These are phyloP conservation scores for Diorhabda sublineata DNA, from an alignment of 1,140 invertebrate species.

Conservation along the genomic window DNA sequence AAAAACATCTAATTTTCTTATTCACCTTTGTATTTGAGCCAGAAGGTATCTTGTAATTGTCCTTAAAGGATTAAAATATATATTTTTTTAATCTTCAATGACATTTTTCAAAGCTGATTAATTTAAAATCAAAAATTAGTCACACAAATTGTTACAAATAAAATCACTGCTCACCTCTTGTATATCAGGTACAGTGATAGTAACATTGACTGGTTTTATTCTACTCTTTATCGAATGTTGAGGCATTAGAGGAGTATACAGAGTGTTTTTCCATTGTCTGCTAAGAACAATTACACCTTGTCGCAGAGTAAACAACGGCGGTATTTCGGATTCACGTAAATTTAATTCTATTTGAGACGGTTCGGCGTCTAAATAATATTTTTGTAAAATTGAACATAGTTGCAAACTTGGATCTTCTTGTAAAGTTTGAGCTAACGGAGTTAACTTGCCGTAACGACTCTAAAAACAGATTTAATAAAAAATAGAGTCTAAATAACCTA, in stretches of 20 bases:
- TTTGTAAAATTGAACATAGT: slow-evolving; percentile 81
- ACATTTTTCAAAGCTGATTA: too few species aligned
- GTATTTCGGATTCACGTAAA: slow-evolving; percentile 76
- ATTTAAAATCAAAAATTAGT: too few species aligned
- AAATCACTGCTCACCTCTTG: slow-evolving; percentile 60
- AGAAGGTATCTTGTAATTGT: too few species aligned
- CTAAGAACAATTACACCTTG: slow-evolving; percentile 90
- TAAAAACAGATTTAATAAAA: slow-evolving; percentile 44
- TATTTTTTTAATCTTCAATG: too few species aligned
- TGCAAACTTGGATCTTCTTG: slow-evolving; percentile 96
- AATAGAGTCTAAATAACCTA: slow-evolving; percentile 6
- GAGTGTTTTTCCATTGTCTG: slow-evolving; percentile 93
- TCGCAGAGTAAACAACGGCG: slow-evolving; percentile 82
- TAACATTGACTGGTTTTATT: slow-evolving; percentile 80
- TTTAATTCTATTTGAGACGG: slow-evolving; percentile 75
- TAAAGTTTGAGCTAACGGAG: slow-evolving; percentile 82
- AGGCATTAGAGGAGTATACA: slow-evolving; percentile 87
- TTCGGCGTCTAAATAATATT: slow-evolving; percentile 75
- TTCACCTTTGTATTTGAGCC: too few species aligned
- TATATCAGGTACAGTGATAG: slow-evolving; percentile 78
- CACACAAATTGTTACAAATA: too few species aligned
- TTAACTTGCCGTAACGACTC: slow-evolving; percentile 88
- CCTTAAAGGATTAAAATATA: too few species aligned
- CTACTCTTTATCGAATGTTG: slow-evolving; percentile 87
- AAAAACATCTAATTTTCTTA: too few species aligned